Percentiles rank a stretch among this genome's conserved stretches.
Conservation (phyloP, 2,113 vertebrate species). For the Orcinus orca region DNA sequence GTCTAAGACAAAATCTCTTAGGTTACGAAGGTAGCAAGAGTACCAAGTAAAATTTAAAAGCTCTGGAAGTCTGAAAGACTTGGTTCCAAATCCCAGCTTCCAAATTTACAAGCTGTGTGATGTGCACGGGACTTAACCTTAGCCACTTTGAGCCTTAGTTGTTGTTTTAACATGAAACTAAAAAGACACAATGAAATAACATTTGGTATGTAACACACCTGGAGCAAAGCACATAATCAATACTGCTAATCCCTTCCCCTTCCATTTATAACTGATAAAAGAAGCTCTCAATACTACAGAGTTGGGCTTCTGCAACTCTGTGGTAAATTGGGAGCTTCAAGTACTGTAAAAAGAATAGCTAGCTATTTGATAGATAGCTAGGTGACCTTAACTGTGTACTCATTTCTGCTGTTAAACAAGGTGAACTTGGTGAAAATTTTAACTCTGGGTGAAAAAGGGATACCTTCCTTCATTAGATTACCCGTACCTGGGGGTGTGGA, state of each 20-base stretch:
- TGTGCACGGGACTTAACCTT: neutral
- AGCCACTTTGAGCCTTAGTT: neutral
- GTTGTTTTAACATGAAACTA: neutral
- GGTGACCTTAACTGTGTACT: neutral
- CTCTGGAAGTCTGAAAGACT: neutral
- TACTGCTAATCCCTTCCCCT: neutral
- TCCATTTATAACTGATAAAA: neutral
- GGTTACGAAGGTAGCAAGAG: neutral
- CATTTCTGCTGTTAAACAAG: neutral
- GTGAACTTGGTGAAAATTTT: neutral
- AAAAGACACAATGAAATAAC: neutral
- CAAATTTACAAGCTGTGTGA: neutral
- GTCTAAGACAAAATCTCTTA: slow-evolving; percentile 6
- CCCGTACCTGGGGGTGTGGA: neutral
- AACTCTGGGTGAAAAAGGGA: neutral
- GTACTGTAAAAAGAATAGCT: neutral
- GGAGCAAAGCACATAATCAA: neutral
- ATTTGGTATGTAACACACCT: neutral
- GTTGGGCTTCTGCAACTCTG: neutral
- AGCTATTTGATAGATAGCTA: neutral
- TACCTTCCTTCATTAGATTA: neutral
- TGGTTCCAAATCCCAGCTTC: neutral
- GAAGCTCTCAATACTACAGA: neutral
- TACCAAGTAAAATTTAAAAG: neutral
- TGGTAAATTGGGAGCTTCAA: neutral